Conservation (phyloP, 2,113 vertebrate species). For the Xiphorhynchus elegans region DNA sequence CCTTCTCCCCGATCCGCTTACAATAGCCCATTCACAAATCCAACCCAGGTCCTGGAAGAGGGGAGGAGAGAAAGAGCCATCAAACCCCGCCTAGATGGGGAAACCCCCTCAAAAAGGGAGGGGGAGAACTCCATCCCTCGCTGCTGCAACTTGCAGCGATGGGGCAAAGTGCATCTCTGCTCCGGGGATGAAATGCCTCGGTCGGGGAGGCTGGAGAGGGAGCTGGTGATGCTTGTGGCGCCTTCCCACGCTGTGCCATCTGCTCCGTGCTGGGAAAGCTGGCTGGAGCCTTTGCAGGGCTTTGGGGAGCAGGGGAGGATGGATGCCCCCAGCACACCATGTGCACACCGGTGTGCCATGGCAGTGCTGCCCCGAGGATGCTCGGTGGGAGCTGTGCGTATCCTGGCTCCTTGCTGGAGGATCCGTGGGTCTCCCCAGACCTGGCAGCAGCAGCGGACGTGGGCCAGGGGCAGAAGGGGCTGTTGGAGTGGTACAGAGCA, state of each 20-base stretch:
- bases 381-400: accelerated
- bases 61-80: background rate
- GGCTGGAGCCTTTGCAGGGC: background rate
- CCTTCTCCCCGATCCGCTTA: background rate
- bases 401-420: background rate
- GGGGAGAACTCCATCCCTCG: accelerated
- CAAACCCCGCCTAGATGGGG: background rate
- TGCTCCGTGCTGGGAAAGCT: accelerated
- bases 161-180: background rate
- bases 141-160: accelerated
- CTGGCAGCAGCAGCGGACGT: accelerated
- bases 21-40: constrained; percentile 64
- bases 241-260: background rate
- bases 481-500: background rate
- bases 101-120: background rate
- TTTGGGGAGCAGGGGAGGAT: background rate
- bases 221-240: background rate
- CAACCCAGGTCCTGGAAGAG: background rate
- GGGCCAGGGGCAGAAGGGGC: background rate
- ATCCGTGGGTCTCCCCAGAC: accelerated
- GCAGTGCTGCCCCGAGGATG: background rate
- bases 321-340: background rate
- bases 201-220: accelerated
- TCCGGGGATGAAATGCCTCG: accelerated
- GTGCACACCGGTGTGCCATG: accelerated